These are phyloP conservation scores for Bucorvus abyssinicus DNA, from an alignment of 2,797 vertebrate genomes.

Conservation along the genomic window DNA sequence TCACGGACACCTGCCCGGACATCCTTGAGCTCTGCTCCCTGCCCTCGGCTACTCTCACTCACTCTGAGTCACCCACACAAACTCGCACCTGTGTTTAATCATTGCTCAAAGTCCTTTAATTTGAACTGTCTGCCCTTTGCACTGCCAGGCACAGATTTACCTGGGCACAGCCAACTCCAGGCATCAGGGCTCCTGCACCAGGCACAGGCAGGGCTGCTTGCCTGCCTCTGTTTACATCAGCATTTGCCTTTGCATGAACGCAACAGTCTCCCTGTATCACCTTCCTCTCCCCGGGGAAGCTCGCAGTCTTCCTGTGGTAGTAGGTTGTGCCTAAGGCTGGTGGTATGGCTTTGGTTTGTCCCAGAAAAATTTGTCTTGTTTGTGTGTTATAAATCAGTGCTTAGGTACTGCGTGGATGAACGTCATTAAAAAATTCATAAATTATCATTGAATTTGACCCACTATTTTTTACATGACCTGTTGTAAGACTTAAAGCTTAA, in stretches of 20 bases:
- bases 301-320: fast-evolving
- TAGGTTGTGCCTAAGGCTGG: neutral
- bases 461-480: neutral
- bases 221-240: neutral
- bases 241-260: neutral
- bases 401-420: neutral
- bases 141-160: neutral
- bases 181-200: fast-evolving
- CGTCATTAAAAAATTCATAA: neutral
- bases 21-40: fast-evolving
- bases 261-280: neutral
- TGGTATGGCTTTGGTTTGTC: neutral
- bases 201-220: neutral
- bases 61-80: neutral
- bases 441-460: neutral
- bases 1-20: no score
- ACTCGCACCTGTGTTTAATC: neutral
- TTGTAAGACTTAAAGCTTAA: neutral
- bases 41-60: fast-evolving
- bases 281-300: neutral
- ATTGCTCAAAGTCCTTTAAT: neutral
- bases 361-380: neutral
- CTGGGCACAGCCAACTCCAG: neutral
- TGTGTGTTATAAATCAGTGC: neutral
- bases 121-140: neutral